Conservation (phyloP, 2,797 vertebrate species). For the Spizella passerina region DNA sequence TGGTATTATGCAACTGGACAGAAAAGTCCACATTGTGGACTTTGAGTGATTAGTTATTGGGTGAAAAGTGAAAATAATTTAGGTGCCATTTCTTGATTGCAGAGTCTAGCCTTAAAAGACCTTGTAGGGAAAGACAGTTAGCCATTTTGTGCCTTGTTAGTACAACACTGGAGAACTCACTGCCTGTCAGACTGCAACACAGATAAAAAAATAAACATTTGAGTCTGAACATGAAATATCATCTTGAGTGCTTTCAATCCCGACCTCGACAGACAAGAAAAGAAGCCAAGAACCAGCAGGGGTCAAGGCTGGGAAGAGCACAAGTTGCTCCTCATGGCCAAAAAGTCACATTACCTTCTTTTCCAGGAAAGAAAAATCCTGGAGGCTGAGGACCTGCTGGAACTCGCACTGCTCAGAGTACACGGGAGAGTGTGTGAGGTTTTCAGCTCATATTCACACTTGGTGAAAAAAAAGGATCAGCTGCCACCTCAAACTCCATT, state of each 20-base stretch:
- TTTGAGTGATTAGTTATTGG: not conserved
- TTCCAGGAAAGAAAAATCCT: not conserved
- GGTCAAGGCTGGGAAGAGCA: not conserved
- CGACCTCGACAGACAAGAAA: not conserved
- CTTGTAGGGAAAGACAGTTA: not conserved
- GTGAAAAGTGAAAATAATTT: not conserved
- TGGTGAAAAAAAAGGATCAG: not conserved
- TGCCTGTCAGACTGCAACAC: not conserved
- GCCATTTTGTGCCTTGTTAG: not conserved
- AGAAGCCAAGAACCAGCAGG: not conserved
- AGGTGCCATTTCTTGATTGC: not conserved
- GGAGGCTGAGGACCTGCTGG: not conserved
- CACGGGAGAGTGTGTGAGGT: fast-evolving
- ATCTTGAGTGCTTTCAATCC: not conserved
- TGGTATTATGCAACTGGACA: not conserved
- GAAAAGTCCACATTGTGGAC: not conserved
- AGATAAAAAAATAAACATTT: not conserved
- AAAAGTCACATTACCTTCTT: not conserved
- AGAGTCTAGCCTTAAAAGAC: not conserved
- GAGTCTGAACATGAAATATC: not conserved
- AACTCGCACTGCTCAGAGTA: not conserved
- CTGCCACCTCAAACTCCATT: not conserved
- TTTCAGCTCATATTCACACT: not conserved
- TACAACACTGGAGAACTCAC: not conserved
- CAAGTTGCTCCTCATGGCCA: not conserved